Evolutionary conservation across 2,888 invertebrate species (phyloP).

Genomic region (Thera obeliscata): DNA sequence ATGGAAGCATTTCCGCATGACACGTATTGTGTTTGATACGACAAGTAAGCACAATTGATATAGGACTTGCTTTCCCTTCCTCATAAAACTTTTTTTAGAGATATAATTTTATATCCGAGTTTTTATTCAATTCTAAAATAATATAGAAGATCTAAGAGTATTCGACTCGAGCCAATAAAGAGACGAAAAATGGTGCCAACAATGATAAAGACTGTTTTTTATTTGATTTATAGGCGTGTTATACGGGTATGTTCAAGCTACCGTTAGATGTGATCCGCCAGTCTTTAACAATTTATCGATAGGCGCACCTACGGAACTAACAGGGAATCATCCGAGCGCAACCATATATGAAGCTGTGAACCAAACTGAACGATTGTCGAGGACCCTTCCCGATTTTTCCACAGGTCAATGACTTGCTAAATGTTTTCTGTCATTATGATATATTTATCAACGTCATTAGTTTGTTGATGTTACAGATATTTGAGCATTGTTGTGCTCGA

Average conservation of each 20-base stretch:
- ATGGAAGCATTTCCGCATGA: neutral
- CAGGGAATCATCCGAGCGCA: slow-evolving; percentile 50
- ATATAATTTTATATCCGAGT: no score
- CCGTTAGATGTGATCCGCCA: neutral
- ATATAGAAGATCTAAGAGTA: no score
- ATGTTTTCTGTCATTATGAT: slow-evolving; percentile 13
- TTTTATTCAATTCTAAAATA: no score
- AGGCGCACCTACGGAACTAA: slow-evolving; percentile 51
- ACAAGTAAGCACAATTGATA: neutral
- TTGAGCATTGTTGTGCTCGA: no score
- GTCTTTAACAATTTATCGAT: slow-evolving; percentile 26
- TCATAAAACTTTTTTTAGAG: no score
- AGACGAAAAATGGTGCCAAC: no score
- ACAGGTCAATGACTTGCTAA: slow-evolving; percentile 22
- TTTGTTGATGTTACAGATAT: neutral
- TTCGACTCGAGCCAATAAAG: no score
- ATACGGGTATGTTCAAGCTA: neutral
- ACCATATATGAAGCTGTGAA: slow-evolving; percentile 46
- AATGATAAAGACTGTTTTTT: no score
- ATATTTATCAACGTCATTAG: slow-evolving; percentile 2
- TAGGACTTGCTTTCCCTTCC: no score
- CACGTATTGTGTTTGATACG: neutral
- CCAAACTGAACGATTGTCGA: slow-evolving; percentile 32
- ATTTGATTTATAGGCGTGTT: no score
- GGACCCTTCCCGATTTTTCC: slow-evolving; percentile 30